phyloP scores from a whole-genome alignment of 2,113 vertebrate species.

The Microcebus ravelobensis region DNA sequence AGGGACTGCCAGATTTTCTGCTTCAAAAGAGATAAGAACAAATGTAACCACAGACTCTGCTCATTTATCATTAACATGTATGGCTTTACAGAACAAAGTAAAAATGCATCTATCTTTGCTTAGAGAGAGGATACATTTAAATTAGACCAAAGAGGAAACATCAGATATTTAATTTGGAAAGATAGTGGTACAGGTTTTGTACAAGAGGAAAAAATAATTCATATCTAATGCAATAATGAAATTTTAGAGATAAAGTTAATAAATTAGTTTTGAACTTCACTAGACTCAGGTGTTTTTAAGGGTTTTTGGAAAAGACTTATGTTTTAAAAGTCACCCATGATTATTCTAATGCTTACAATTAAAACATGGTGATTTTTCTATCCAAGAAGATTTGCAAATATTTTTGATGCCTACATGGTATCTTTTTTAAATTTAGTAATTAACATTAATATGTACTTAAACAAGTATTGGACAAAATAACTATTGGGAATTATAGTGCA shows the following conservation, averaged over 20 bases:
- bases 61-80: slow-evolving; percentile 78
- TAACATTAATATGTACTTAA: neutral
- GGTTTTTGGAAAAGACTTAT: neutral
- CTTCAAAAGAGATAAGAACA: slow-evolving; percentile 85
- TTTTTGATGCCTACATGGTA: neutral
- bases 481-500: neutral
- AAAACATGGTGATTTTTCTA: neutral
- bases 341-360: neutral
- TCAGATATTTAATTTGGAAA: slow-evolving; percentile 69
- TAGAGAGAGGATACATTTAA: slow-evolving; percentile 75
- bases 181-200: slow-evolving; percentile 16
- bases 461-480: slow-evolving; percentile 9
- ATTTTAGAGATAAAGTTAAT: slow-evolving; percentile 47
- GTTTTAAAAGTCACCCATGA: neutral
- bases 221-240: slow-evolving; percentile 43
- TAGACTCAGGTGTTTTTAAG: neutral
- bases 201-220: slow-evolving; percentile 45
- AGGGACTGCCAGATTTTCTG: slow-evolving; percentile 83
- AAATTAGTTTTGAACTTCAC: slow-evolving; percentile 22
- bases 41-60: slow-evolving; percentile 78
- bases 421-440: neutral
- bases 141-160: slow-evolving; percentile 43
- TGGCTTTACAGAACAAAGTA: slow-evolving; percentile 79
- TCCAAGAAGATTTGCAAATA: neutral
- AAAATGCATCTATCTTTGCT: slow-evolving; percentile 75